Conservation (phyloP, 2,797 vertebrate species). For the Acipenser oxyrinchus region DNA sequence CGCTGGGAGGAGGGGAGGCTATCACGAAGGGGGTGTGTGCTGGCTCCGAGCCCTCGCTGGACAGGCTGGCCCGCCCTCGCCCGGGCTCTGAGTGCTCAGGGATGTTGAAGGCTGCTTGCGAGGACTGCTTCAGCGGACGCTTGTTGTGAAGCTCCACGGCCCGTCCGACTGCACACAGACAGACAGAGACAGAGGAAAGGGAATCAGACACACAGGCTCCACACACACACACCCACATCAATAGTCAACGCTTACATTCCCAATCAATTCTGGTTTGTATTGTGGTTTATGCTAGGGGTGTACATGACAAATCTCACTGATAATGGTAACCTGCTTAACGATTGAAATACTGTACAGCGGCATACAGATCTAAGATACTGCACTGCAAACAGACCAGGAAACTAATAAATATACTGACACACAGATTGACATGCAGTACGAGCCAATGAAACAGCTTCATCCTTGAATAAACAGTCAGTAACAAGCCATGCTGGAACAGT, state of each 20-base stretch:
- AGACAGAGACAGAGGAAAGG: slow-evolving; percentile 19
- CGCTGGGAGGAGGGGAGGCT: slow-evolving; percentile 53
- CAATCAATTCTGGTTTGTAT: background rate
- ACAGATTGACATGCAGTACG: too few relatives aligned
- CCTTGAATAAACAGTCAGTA: too few relatives aligned
- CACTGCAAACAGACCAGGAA: too few relatives aligned
- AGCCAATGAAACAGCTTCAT: too few relatives aligned
- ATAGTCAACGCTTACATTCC: background rate
- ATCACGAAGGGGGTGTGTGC: slow-evolving; percentile 53
- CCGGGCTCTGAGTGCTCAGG: slow-evolving; percentile 66
- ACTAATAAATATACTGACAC: too few relatives aligned
- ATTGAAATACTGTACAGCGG: too few relatives aligned
- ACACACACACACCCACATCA: background rate
- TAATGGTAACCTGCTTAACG: too few relatives aligned
- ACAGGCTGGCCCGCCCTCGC: slow-evolving; percentile 70
- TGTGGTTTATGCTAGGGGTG: too few relatives aligned
- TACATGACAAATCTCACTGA: too few relatives aligned
- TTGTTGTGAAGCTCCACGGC: slow-evolving; percentile 76
- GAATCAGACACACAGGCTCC: background rate
- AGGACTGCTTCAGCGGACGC: slow-evolving; percentile 78
- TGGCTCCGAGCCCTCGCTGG: slow-evolving; percentile 70
- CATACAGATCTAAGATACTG: too few relatives aligned
- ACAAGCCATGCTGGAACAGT: too few relatives aligned
- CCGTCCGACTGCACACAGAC: slow-evolving; percentile 62
- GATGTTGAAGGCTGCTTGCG: slow-evolving; percentile 62